These are phyloP conservation scores for Camptogramma bilineatum DNA, from an alignment of 2,888 invertebrate species.

Conservation along the genomic window DNA sequence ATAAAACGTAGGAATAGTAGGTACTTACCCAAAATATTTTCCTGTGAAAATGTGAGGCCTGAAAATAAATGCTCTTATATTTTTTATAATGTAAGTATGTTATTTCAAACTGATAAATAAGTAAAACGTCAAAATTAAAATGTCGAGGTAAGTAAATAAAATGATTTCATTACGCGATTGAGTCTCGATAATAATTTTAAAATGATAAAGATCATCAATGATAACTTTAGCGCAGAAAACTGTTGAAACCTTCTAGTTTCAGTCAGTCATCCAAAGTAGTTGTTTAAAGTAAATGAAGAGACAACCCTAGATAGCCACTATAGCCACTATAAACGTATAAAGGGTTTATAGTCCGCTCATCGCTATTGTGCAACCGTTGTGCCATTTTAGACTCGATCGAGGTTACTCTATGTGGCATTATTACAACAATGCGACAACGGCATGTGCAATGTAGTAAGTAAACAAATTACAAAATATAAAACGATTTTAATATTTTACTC, in stretches of 20 bases:
- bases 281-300: neutral
- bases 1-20: no score
- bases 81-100: no score
- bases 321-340: constrained; percentile 41
- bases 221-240: neutral
- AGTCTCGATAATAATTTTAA: no score
- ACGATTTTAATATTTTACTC: neutral
- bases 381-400: constrained; percentile 33
- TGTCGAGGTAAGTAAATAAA: no score
- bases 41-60: no score
- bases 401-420: constrained; percentile 14
- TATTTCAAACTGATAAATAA: no score
- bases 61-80: no score
- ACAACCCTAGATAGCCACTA: constrained; percentile 42
- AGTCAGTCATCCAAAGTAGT: neutral
- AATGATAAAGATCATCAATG: no score
- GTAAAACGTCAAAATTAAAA: no score
- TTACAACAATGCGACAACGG: neutral
- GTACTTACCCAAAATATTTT: no score
- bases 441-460: neutral
- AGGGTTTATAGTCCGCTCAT: constrained; percentile 45
- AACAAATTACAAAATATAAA: neutral
- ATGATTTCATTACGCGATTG: no score
- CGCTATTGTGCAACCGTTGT: constrained; percentile 37
- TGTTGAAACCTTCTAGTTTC: neutral